phyloP scores from a whole-genome alignment of 2,888 invertebrate genomes.

The Stenodema calcarata region DNA sequence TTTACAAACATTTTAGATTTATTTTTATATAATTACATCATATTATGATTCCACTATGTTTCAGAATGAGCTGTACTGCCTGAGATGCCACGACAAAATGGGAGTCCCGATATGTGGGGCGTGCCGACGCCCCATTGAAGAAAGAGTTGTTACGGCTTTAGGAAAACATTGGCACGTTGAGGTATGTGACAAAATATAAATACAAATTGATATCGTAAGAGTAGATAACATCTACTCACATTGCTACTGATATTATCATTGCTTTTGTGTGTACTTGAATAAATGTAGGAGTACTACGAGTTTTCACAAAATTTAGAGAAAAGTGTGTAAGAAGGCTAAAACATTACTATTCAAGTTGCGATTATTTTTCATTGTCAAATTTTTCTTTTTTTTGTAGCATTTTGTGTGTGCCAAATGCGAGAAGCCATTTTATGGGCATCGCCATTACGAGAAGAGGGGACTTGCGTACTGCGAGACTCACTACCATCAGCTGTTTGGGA shows the following conservation, averaged over 20 bases:
- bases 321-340: too few species aligned
- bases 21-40: too few species aligned
- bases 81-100: slow-evolving; percentile 99
- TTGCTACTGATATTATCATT: too few species aligned
- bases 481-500: slow-evolving; percentile 98
- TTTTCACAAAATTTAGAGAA: too few species aligned
- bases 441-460: slow-evolving; percentile 98
- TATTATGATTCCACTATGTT: slow-evolving; percentile 55
- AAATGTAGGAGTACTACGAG: too few species aligned
- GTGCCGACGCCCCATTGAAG: slow-evolving; percentile 97
- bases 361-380: neutral
- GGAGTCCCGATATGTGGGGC: slow-evolving; percentile 99
- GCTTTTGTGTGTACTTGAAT: too few species aligned
- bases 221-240: too few species aligned
- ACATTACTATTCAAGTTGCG: too few species aligned
- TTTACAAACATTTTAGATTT: too few species aligned
- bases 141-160: slow-evolving; percentile 96
- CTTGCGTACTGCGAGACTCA: slow-evolving; percentile 99
- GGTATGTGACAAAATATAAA: slow-evolving; percentile 63
- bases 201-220: too few species aligned
- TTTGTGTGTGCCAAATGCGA: slow-evolving; percentile 99
- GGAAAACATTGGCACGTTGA: slow-evolving; percentile 99
- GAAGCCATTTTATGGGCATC: slow-evolving; percentile 98
- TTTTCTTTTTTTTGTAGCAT: slow-evolving; percentile 71
- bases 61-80: slow-evolving; percentile 93